Base-by-base conservation (phyloP, 2,797 vertebrate species). In the Darevskia nairensis region DNA sequence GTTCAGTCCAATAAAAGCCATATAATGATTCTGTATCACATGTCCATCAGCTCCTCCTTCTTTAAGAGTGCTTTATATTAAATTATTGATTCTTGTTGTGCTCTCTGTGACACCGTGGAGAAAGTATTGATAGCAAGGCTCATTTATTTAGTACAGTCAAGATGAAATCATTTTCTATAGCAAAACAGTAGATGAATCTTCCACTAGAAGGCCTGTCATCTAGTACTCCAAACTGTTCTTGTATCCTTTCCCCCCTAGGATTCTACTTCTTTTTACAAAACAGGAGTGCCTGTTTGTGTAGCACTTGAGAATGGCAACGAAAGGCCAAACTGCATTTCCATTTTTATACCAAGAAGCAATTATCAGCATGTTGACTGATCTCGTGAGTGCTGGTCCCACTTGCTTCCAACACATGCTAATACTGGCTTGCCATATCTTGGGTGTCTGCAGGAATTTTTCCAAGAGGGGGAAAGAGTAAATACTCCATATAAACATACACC, bases 101-200 rank as follows among this genome's bases (percentile, higher is more conserved):
- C 19, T n/a, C 41, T 32, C 8, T 50, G 15, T 44, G 69, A 55
- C 50, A 55, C 50, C 13, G 13, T 55, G 50, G 50, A 55, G 13
- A 55, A 55, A 55, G 50, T 55, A 55, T 55, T 55, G 50, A 55
- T 55, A 55, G 50, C 13, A 13, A 55, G 50, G 50, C 50, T 55
- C 50, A 55, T 55, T 55, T 55, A 55, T 55, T 55, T 55, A 55
- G 13, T 55, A 46, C 41, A 21, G 25, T 74, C 35, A 76, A 64
- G 35, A 21, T 74, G 59, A 76, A 85, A 66, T 46, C 19, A 85
- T 44, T 85, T 85, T 66, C 64, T 27, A 77, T 41, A 32, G 84
- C 8, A 68, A 72, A 71, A 32, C 44, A 85, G 74, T 64, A 8
- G 39, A 59, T 85, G 44, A 25, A 64, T 77, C 72, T 77, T 77